phyloP scores from a whole-genome alignment of 2,113 vertebrate species.

The Anoplopoma fimbria region DNA sequence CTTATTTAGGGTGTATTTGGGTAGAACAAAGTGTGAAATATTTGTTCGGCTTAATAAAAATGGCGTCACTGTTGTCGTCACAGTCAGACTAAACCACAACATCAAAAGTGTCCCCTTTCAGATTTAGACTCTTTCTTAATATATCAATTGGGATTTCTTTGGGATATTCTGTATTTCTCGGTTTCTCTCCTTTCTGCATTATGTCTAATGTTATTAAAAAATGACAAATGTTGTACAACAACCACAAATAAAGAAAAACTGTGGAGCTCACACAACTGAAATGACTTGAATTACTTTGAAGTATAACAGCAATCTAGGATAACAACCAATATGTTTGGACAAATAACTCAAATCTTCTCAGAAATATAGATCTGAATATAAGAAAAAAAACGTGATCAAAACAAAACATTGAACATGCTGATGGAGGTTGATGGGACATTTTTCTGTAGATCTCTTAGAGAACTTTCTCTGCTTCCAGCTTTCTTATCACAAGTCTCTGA shows the following conservation, averaged over 20 bases:
- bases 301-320: background rate
- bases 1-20: background rate
- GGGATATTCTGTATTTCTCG: background rate
- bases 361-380: background rate
- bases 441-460: slow-evolving; percentile 34
- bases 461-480: slow-evolving; percentile 32
- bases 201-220: background rate
- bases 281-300: background rate
- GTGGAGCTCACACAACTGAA: background rate
- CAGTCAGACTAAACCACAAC: background rate
- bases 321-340: background rate
- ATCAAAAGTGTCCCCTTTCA: background rate
- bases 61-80: no score
- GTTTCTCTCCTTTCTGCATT: background rate
- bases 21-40: background rate
- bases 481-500: slow-evolving; percentile 56
- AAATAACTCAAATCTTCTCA: background rate
- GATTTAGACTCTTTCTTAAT: background rate
- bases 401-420: background rate
- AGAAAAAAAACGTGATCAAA: background rate
- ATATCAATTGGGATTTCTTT: background rate
- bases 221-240: background rate
- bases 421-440: background rate
- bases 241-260: no score
- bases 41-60: background rate